phyloP scores from a whole-genome alignment of 1,140 invertebrate genomes.

The Drosophila seguyi region DNA sequence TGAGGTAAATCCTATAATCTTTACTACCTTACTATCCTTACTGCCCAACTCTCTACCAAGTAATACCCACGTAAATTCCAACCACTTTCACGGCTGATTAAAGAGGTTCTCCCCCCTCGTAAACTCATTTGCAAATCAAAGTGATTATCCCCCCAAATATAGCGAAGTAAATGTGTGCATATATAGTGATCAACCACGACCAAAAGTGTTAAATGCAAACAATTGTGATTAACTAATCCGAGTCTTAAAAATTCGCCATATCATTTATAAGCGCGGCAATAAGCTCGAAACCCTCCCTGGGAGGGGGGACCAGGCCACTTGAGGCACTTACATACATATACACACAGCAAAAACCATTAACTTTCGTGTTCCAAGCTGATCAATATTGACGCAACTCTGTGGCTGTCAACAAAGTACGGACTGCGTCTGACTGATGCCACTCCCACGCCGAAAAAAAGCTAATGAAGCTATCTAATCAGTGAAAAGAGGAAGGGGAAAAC shows the following conservation, averaged over 20 bases:
- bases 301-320: neutral
- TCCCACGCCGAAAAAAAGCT: slow-evolving; percentile 10
- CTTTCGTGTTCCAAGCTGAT: slow-evolving; percentile 18
- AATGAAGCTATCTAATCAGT: slow-evolving; percentile 43
- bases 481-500: slow-evolving; percentile 13
- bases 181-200: neutral
- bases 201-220: slow-evolving; percentile 10
- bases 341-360: slow-evolving; percentile 35
- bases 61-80: too few relatives aligned
- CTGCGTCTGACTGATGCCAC: slow-evolving; percentile 13
- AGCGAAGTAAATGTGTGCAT: neutral
- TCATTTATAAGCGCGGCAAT: slow-evolving; percentile 28
- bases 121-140: neutral
- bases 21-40: too few relatives aligned
- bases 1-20: too few relatives aligned
- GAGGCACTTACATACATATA: neutral
- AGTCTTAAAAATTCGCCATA: neutral
- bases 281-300: neutral
- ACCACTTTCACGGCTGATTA: neutral
- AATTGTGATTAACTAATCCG: slow-evolving; percentile 2
- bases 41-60: too few relatives aligned
- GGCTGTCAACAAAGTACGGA: slow-evolving; percentile 40
- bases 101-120: neutral
- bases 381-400: slow-evolving; percentile 52
- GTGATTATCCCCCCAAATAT: neutral